A percentile compares a stretch with the other conserved stretches of the same genome.
Conservation (phyloP, 1,140 invertebrate genomes). For the Dreissena polymorpha region DNA sequence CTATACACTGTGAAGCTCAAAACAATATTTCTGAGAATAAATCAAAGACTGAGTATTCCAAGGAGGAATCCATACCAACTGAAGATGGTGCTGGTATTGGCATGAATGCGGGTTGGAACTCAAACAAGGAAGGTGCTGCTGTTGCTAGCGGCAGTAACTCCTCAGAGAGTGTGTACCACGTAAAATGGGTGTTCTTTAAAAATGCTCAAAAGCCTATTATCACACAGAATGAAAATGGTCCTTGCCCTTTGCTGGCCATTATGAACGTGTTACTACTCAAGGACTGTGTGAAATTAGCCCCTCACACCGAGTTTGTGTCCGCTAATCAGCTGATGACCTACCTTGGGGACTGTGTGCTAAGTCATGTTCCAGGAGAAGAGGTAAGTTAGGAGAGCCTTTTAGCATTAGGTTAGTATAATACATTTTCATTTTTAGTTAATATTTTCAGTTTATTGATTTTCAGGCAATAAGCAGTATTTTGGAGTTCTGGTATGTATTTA, state of each 20-base stretch:
- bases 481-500: too few species aligned
- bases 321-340: conserved; percentile 82
- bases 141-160: conserved; percentile 3
- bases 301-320: conserved; percentile 81
- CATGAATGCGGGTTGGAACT: neutral
- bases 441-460: too few species aligned
- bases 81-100: neutral
- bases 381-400: conserved; percentile 8
- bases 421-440: too few species aligned
- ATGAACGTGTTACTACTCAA: conserved; percentile 83
- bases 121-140: neutral
- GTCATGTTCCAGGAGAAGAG: conserved; percentile 76
- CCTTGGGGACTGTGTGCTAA: conserved; percentile 81
- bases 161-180: conserved; percentile 78
- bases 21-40: neutral
- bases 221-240: conserved; percentile 85
- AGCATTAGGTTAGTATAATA: too few species aligned
- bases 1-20: neutral
- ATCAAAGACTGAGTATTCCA: neutral
- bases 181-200: conserved; percentile 82
- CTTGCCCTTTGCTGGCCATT: conserved; percentile 84
- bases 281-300: conserved; percentile 79
- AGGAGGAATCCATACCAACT: neutral
- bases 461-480: too few species aligned
- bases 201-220: conserved; percentile 81